phyloP scores from a whole-genome alignment of 2,113 vertebrate species.

The Syngnathus typhle region DNA sequence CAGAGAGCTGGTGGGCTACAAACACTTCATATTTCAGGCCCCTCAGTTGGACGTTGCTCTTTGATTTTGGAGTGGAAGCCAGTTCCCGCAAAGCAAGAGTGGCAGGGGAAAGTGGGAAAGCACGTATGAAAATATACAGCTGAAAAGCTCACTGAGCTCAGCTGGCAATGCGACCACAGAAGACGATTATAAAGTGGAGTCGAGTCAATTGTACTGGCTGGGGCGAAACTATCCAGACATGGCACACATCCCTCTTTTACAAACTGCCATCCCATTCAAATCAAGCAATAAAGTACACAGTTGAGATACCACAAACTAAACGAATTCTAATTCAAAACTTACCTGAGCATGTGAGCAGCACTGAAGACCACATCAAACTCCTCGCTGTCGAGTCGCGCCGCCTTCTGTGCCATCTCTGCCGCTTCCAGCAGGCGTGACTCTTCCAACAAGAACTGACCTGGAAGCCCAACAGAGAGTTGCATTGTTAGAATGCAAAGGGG shows the following conservation, averaged over 20 bases:
- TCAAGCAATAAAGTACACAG: not conserved
- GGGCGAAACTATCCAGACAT: slow-evolving; percentile 58
- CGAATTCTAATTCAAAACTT: slow-evolving; percentile 37
- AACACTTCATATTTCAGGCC: slow-evolving; percentile 21
- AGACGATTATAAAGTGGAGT: slow-evolving; percentile 50
- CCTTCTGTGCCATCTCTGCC: slow-evolving; percentile 96
- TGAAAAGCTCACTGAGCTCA: slow-evolving; percentile 37
- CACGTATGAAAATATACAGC: slow-evolving; percentile 30
- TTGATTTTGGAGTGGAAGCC: slow-evolving; percentile 31
- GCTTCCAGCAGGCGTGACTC: slow-evolving; percentile 90
- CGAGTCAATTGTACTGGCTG: slow-evolving; percentile 59
- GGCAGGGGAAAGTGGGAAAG: slow-evolving; percentile 18
- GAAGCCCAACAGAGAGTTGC: slow-evolving; percentile 30
- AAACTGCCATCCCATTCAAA: slow-evolving; percentile 26
- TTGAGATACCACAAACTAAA: not conserved
- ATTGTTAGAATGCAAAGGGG: slow-evolving; percentile 30
- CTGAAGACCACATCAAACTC: slow-evolving; percentile 99
- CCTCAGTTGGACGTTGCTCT: slow-evolving; percentile 30
- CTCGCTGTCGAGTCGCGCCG: slow-evolving; percentile 82
- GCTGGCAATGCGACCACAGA: slow-evolving; percentile 44
- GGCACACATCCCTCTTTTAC: slow-evolving; percentile 37
- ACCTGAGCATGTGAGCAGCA: slow-evolving; percentile 98
- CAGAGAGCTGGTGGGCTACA: slow-evolving; percentile 31
- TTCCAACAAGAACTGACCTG: slow-evolving; percentile 97
- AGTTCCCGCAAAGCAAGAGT: slow-evolving; percentile 10